Evolutionary conservation across 2,797 vertebrate genomes (phyloP), one percentile per base, ranked within the genome.

Genomic region (Sarcoramphus papa): DNA sequence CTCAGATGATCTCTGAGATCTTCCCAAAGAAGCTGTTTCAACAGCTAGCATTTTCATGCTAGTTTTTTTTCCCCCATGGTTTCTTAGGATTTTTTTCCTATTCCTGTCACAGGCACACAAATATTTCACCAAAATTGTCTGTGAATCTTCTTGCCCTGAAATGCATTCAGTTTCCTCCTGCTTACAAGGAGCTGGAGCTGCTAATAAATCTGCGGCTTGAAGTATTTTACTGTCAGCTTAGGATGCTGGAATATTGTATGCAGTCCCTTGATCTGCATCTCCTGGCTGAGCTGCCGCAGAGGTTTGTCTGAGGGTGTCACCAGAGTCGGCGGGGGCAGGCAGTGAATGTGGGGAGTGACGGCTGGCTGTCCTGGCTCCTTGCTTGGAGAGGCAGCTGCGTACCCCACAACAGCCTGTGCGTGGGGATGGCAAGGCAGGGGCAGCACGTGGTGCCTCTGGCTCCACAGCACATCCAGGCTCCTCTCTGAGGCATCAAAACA

Each of bases 1-100:
- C 6, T 70, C 40, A 7, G 9, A 40, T 54, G 21, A 41, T 54
- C 33, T 79, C 24, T 12, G 23, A 85, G 22, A 45, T 75, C 31
- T 60, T 62, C 14, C 22, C 22, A 48, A 56, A 93, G 21, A 59
- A 79, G 24, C 8, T 72, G 45, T 68, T 76, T 23, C 59, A 68
- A 33, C 28, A 27, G 23, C 7, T 27, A 56, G 14, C 4, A 24
- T 30, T 54, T 90, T 62, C 5, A 2, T 54, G 24, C 6, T 51
- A 37, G 15, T 19, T 53, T 2, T 1, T 18, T 4, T 12, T 3
- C 7, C 7, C 1, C 14, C 3, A 3, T 8, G 3, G 2, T 47
- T 84, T 74, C 27, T 86, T 22, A 31, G 13, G 7, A 2, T 0
- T 41, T 40, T 85, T 87, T 69, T 33, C 7, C 27, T 60, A 1